These are phyloP conservation scores for Melanotaenia duboulayi DNA, from an alignment of 2,113 vertebrate species.

Conservation along the genomic window DNA sequence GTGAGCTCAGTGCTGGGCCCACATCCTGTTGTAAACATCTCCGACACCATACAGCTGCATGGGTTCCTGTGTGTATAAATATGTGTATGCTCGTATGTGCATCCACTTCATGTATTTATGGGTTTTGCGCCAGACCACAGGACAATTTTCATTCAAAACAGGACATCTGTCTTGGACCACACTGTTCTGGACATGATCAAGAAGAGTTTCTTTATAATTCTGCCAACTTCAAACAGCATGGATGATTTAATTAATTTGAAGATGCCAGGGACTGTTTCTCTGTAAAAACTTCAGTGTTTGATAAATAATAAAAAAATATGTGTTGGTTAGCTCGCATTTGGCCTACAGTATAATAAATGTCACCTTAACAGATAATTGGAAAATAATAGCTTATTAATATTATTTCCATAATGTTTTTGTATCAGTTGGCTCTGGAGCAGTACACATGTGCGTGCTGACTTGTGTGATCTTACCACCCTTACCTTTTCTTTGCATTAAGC, in stretches of 20 bases:
- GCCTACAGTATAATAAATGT: not conserved
- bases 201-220: conserved; percentile 49
- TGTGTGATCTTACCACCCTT: not conserved
- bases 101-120: conserved; percentile 40
- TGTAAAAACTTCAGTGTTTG: conserved; percentile 10
- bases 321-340: conserved; percentile 3
- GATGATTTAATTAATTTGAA: conserved; percentile 47
- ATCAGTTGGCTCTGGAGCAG: not conserved
- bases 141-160: no score
- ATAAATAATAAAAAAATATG: not conserved
- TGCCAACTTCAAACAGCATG: conserved; percentile 27
- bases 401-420: no score
- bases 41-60: conserved; percentile 70
- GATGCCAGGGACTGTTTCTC: conserved; percentile 27
- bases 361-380: not conserved
- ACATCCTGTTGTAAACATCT: conserved; percentile 75
- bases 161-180: conserved; percentile 26
- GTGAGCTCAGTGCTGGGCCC: conserved; percentile 40
- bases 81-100: conserved; percentile 17
- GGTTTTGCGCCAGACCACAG: conserved; percentile 11
- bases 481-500: conserved; percentile 36
- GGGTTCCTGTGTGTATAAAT: conserved; percentile 54
- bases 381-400: no score
- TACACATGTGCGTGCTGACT: not conserved
- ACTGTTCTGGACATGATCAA: conserved; percentile 45